Percentiles rank a stretch among this genome's conserved stretches.
Conservation (phyloP, 2,888 invertebrate species). For the Microplitis manilae region DNA sequence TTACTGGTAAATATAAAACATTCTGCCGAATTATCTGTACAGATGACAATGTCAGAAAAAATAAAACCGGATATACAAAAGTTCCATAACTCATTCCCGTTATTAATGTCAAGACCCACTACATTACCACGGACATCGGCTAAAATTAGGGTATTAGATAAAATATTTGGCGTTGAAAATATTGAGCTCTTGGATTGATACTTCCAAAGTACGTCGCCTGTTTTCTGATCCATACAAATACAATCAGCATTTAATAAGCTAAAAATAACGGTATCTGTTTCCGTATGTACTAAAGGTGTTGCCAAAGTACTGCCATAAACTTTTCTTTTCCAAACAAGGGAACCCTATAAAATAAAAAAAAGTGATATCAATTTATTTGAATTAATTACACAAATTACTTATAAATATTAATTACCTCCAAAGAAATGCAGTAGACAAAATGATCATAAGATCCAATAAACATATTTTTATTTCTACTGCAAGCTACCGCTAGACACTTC, state of each 20-base stretch:
- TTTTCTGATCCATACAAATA: conserved; percentile 73
- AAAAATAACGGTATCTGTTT: conserved; percentile 66
- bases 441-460: conserved; percentile 84
- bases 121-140: conserved; percentile 66
- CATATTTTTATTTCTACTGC: conserved; percentile 70
- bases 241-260: conserved; percentile 78
- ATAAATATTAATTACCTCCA: conserved; percentile 71
- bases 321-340: conserved; percentile 63
- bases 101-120: conserved; percentile 53
- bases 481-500: conserved; percentile 76
- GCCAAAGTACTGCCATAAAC: conserved; percentile 73
- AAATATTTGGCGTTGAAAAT: conserved; percentile 77
- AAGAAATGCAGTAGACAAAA: conserved; percentile 75
- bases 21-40: conserved; percentile 67
- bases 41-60: conserved; percentile 80
- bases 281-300: conserved; percentile 67
- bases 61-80: conserved; percentile 74
- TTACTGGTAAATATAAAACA: conserved; percentile 82
- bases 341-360: conserved; percentile 69
- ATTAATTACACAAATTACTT: conserved; percentile 21
- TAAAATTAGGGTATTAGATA: conserved; percentile 75
- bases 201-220: conserved; percentile 76
- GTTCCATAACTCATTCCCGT: conserved; percentile 53
- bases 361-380: conserved; percentile 7
- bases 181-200: conserved; percentile 76